Evolutionary conservation across 2,888 invertebrate genomes (phyloP).

Genomic region (Holacanthella duospinosa): DNA sequence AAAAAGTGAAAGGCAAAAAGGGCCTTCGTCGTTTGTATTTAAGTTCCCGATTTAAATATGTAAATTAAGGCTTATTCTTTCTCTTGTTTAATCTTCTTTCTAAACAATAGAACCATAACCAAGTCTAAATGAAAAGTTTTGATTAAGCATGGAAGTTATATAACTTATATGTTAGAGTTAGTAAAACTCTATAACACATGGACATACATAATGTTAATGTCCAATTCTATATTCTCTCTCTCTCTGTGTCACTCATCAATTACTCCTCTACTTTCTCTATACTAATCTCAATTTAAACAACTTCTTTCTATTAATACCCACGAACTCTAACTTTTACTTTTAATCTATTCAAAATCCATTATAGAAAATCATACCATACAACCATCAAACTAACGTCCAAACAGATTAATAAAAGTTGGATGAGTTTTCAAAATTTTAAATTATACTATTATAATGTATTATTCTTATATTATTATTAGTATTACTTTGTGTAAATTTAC

Average conservation of each 20-base stretch:
- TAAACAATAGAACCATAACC: neutral
- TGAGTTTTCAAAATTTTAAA: too few relatives aligned
- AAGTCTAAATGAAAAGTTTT: neutral
- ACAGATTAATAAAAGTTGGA: too few relatives aligned
- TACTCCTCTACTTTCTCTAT: neutral
- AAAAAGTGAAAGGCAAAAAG: neutral
- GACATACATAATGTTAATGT: neutral
- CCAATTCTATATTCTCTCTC: conserved; percentile 1
- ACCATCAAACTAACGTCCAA: too few relatives aligned
- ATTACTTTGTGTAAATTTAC: too few relatives aligned
- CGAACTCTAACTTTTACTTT: too few relatives aligned
- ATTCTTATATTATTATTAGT: too few relatives aligned
- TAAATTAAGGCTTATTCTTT: neutral
- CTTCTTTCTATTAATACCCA: too few relatives aligned
- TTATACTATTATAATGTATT: too few relatives aligned
- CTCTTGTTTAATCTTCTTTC: neutral
- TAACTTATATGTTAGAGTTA: too few relatives aligned
- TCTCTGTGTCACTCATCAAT: neutral
- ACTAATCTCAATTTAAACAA: neutral
- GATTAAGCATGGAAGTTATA: neutral
- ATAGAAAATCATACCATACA: too few relatives aligned
- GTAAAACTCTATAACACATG: too few relatives aligned
- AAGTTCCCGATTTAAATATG: neutral
- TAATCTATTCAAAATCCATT: neutral
- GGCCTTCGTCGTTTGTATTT: neutral